Conservation (phyloP, 2,888 invertebrate genomes). For the Drosophila algonquin region DNA sequence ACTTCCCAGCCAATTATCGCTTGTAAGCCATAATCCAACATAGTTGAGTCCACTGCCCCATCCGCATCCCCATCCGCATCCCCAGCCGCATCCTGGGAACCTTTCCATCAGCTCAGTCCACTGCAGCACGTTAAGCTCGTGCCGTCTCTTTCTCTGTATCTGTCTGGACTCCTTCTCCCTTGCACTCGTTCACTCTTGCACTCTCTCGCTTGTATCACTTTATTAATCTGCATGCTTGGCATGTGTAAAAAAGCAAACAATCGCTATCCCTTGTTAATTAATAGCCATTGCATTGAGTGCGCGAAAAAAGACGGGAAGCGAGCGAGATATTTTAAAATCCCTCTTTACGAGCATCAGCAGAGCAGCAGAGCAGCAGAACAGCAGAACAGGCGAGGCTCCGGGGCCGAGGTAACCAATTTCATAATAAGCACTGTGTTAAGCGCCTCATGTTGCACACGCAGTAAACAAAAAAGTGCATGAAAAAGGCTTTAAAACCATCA, state of each 20-base stretch:
- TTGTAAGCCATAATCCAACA: slow-evolving; percentile 3
- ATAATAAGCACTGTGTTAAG: slow-evolving; percentile 55
- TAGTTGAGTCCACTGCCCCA: neutral
- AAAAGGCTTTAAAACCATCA: slow-evolving; percentile 56
- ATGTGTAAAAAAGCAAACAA: slow-evolving; percentile 45
- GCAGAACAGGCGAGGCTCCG: neutral
- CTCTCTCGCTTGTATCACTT: slow-evolving; percentile 23
- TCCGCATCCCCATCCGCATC: neutral
- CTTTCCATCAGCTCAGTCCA: neutral
- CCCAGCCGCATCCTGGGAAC: neutral
- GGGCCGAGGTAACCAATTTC: neutral
- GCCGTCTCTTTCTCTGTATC: neutral
- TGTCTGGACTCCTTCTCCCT: neutral
- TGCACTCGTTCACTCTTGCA: neutral
- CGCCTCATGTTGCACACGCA: slow-evolving; percentile 17
- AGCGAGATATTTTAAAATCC: slow-evolving; percentile 36
- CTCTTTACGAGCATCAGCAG: slow-evolving; percentile 38
- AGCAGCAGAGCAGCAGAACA: neutral
- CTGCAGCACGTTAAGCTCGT: neutral
- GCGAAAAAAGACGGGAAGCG: slow-evolving; percentile 30
- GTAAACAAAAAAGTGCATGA: slow-evolving; percentile 7
- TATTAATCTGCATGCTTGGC: slow-evolving; percentile 54
- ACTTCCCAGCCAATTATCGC: neutral
- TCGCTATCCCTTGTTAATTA: slow-evolving; percentile 60
- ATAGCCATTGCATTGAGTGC: slow-evolving; percentile 55